phyloP scores from a whole-genome alignment of 2,113 vertebrate genomes.

The Oplegnathus fasciatus region DNA sequence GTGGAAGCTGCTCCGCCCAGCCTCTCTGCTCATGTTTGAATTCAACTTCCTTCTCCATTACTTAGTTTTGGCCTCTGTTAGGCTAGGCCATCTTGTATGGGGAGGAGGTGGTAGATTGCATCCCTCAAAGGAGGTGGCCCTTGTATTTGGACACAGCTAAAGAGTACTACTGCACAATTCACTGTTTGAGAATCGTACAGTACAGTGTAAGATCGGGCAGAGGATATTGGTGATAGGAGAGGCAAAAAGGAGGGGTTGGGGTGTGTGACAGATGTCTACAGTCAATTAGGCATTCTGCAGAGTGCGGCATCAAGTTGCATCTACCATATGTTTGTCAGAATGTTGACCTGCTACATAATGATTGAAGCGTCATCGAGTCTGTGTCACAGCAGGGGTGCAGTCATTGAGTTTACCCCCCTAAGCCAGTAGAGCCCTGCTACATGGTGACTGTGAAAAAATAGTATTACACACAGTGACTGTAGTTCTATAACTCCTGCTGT shows the following conservation, averaged over 20 bases:
- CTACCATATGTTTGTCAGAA: slow-evolving; percentile 38
- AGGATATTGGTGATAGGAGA: background rate
- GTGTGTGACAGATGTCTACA: slow-evolving; percentile 34
- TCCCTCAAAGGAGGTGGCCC: too few relatives aligned
- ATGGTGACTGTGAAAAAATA: background rate
- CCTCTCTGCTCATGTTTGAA: background rate
- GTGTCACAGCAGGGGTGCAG: slow-evolving; percentile 8
- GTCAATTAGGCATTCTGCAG: slow-evolving; percentile 1
- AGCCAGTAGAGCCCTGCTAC: background rate
- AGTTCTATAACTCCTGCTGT: background rate
- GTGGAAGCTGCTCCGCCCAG: background rate
- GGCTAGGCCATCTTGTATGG: background rate
- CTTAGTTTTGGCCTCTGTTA: background rate
- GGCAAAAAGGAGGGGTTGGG: too few relatives aligned
- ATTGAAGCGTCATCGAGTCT: slow-evolving; percentile 18
- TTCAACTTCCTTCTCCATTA: background rate
- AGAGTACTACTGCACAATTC: background rate
- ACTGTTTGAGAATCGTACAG: slow-evolving; percentile 7
- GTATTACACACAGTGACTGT: background rate
- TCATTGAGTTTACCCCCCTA: background rate
- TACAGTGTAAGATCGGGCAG: background rate
- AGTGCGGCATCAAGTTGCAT: slow-evolving; percentile 17
- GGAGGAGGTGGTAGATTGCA: too few relatives aligned
- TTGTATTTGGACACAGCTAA: background rate
- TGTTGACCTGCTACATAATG: slow-evolving; percentile 1